Conservation (phyloP, 2,113 vertebrate genomes). For the Eurystomus gularis region DNA sequence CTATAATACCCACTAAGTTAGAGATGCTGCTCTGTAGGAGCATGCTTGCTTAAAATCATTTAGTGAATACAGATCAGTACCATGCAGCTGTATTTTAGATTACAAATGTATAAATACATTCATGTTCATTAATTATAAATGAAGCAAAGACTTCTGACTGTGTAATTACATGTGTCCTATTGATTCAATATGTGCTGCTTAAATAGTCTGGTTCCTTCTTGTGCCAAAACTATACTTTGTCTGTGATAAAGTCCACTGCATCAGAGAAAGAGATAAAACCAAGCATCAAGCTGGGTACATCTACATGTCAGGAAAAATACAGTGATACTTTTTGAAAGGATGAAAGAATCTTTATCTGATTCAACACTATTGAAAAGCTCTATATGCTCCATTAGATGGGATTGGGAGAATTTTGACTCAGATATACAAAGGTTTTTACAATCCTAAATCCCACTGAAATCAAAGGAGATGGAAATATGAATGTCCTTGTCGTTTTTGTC, state of each 20-base stretch:
- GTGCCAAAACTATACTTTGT: neutral
- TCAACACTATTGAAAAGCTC: neutral
- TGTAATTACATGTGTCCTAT: neutral
- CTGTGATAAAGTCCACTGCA: neutral
- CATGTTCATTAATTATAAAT: neutral
- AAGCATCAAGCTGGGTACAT: neutral
- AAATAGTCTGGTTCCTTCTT: neutral
- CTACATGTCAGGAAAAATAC: neutral
- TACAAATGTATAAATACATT: neutral
- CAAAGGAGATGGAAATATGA: neutral
- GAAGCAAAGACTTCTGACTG: neutral
- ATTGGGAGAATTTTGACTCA: neutral
- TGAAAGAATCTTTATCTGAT: neutral
- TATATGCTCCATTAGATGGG: neutral
- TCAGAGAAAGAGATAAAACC: neutral
- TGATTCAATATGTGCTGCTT: neutral
- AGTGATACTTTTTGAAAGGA: neutral
- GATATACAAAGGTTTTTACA: neutral
- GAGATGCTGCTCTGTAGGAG: neutral
- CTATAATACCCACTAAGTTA: neutral
- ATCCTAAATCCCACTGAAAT: neutral
- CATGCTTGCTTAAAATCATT: neutral
- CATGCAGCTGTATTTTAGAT: neutral
- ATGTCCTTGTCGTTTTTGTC: neutral
- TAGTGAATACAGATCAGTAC: neutral